Base-by-base conservation (phyloP, 2,888 invertebrate genomes). In the Pemphredon lugubris region DNA sequence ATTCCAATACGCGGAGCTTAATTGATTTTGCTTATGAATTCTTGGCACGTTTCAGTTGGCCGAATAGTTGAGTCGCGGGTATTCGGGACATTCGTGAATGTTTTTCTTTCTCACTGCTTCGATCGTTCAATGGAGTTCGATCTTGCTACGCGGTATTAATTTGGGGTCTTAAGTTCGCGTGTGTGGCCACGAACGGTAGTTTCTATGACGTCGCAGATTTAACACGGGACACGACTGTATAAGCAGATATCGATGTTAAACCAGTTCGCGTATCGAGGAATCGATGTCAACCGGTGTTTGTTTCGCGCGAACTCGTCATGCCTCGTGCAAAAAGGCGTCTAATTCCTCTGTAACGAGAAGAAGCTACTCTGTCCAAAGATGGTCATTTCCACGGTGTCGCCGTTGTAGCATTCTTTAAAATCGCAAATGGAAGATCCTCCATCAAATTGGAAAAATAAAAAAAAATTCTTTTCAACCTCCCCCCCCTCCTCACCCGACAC, bases 11-110 rank as follows among this genome's bases (percentile, higher is more conserved):
- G 32, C 26, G 45, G 26, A n/a, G n/a, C 54, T 58, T 69, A 59
- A 76, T 77, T 61, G 69, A 61, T 55, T 23, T 60, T 14, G 37
- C 48, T 57, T 42, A 55, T 58, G 65, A 40, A 55, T 69, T 66
- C 65, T 54, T 42, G 18, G 21, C 44, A 39, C 6, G 23, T 18
- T n/a, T n/a, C n/a, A n/a, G n/a, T n/a, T n/a, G n/a, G n/a, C n/a
- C n/a, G n/a, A n/a, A n/a, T n/a, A n/a, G n/a, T n/a, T n/a, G n/a
- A n/a, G n/a, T n/a, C n/a, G n/a, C n/a, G n/a, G n/a, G n/a, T n/a
- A n/a, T n/a, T n/a, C n/a, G n/a, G n/a, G n/a, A n/a, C n/a, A n/a
- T n/a, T n/a, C n/a, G n/a, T n/a, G n/a, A n/a, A n/a, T 30, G 7
- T 2, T 30, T 30, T 30, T 2, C 9, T 9, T 2, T 1, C 2